Base-by-base conservation (phyloP, 2,888 invertebrate genomes). In the Hymenopus coronatus region DNA sequence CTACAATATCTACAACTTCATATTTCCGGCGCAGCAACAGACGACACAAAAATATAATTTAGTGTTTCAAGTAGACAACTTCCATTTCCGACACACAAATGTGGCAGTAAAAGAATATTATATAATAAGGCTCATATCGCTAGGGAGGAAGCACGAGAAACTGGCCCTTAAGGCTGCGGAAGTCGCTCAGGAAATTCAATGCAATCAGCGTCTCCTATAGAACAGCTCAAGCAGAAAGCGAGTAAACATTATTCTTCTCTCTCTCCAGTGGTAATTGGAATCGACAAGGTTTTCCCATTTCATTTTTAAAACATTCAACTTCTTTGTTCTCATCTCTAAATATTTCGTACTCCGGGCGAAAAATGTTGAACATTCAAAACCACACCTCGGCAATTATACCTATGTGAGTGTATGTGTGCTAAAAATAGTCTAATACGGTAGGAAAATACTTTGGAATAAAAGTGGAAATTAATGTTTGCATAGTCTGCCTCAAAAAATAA, bases 1-100 rank as follows among this genome's bases (percentile, higher is more conserved):
- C 87, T 82, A 82, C 87, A 87, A 82, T 87, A 87, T 87, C 87
- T 87, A 87, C 87, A 87, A 87, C 87, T 87, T 82, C 87, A 87
- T 87, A 87, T 87, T 87, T 87, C 87, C 87, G 87, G 87, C 14
- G n/a, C 85, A 46, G 46, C 85, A 85, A 54, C 85, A 85, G 85
- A 85, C 85, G 46, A n/a, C 82, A 87, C 28, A 86, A 86, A 87
- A 87, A 87, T 87, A 82, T 87, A 87, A 87, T 87, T 87, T 87
- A 87, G 82, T 87, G 87, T 87, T 87, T 87, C 82, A 82, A 82
- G 82, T 82, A 82, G 87, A 87, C 87, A 87, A 87, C 87, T 87
- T 87, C 87, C 82, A 87, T 87, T 87, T 87, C 87, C 88, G 88
- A 84, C 46, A 88, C 54, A 88, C 30, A 84, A 88, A 88, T 83